Evolutionary conservation across 2,113 vertebrate genomes (phyloP).

Genomic region (Vimba vimba): DNA sequence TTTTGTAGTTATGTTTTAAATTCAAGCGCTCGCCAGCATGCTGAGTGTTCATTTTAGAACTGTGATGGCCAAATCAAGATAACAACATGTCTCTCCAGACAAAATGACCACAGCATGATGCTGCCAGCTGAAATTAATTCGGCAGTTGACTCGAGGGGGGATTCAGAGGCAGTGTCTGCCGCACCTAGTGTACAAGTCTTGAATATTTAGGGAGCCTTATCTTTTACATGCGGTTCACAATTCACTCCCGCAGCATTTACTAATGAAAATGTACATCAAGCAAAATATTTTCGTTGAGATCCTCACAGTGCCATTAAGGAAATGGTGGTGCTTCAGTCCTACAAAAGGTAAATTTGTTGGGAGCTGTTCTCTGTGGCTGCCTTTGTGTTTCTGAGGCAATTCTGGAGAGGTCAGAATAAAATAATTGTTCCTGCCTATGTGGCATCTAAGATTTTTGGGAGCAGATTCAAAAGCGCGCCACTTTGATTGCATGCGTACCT

Average conservation of each 20-base stretch:
- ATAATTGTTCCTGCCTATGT: conserved; percentile 35
- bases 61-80: conserved; percentile 81
- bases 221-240: conserved; percentile 63
- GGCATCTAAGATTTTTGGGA: conserved; percentile 26
- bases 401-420: conserved; percentile 32
- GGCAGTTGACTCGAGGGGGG: conserved; percentile 76
- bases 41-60: conserved; percentile 74
- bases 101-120: conserved; percentile 82
- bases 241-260: conserved; percentile 61
- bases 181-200: conserved; percentile 59
- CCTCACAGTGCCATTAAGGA: conserved; percentile 26
- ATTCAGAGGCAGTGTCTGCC: conserved; percentile 56
- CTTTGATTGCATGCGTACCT: neutral
- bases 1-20: conserved; percentile 70
- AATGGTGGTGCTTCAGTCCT: conserved; percentile 30
- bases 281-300: conserved; percentile 53
- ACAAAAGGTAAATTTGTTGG: conserved; percentile 39
- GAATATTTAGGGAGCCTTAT: conserved; percentile 72
- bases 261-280: conserved; percentile 66
- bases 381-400: conserved; percentile 39
- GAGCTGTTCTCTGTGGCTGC: conserved; percentile 1
- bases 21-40: conserved; percentile 69
- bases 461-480: neutral
- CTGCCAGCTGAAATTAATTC: conserved; percentile 82
- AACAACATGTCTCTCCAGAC: conserved; percentile 82